These are phyloP conservation scores for Bergia puertoricense DNA, from an alignment of 92 coral and sea anemone species.

Conservation along the genomic window DNA sequence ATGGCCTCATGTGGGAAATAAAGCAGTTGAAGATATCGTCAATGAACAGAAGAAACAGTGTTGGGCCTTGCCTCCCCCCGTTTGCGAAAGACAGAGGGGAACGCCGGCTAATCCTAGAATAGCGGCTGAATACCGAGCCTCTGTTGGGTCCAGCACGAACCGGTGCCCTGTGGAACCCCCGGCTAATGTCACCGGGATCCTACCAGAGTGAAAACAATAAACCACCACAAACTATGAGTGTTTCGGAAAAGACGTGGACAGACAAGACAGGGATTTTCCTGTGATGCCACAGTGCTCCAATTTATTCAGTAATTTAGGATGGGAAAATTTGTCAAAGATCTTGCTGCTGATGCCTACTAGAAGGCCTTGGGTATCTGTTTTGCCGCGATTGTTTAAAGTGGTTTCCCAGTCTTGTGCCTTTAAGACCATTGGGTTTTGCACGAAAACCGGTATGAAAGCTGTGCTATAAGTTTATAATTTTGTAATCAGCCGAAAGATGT, in stretches of 20 bases:
- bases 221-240: slow-evolving; percentile 13
- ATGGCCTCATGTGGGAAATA: slow-evolving; percentile 2
- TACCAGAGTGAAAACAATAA: not conserved
- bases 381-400: slow-evolving; percentile 9
- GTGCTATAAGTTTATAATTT: not conserved
- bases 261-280: slow-evolving; percentile 3
- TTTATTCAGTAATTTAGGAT: slow-evolving; percentile 20
- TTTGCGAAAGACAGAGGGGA: too few relatives aligned
- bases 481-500: not conserved
- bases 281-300: slow-evolving; percentile 15
- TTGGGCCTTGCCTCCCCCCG: not conserved
- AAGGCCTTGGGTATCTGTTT: slow-evolving; percentile 15
- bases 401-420: slow-evolving; percentile 12
- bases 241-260: not conserved
- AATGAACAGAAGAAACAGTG: slow-evolving; percentile 16
- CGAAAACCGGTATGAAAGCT: slow-evolving; percentile 24
- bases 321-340: slow-evolving; percentile 33
- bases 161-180: slow-evolving; percentile 34
- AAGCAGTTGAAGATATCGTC: slow-evolving; percentile 6
- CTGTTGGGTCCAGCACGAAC: not conserved
- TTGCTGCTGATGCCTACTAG: not conserved
- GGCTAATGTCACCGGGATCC: not conserved
- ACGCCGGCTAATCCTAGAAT: too few relatives aligned
- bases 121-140: too few relatives aligned
- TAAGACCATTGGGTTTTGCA: slow-evolving; percentile 23